Evolutionary conservation across 2,888 invertebrate genomes (phyloP), one percentile per base, ranked within the genome.

Genomic region (Chromoteleia sp.): DNA sequence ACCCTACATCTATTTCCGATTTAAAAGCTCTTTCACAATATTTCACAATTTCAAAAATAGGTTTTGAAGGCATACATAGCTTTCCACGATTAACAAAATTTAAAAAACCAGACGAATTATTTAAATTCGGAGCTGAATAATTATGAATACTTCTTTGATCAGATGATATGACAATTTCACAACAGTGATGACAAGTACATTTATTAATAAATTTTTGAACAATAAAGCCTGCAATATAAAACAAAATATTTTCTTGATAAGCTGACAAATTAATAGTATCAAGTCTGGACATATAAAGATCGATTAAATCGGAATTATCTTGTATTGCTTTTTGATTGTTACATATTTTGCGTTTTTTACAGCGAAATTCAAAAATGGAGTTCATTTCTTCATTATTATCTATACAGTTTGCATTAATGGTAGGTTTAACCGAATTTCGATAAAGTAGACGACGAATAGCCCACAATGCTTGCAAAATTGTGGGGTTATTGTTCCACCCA

Each of bases 81-180:
- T 70, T 70, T 5, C 45, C 45, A 0, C 68, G 68, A 36, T 70
- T 58, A 21, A 70, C 52, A 52, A 61, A 61, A 39, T 0, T 39
- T 10, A 39, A 30, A 52, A 73, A 73, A 10, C 41, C 61, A 1
- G 61, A 61, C 17, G 10, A 8, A 17, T 73, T 6, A 4, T 17
- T 48, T 10, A 41, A 1, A 10, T 54, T 12, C n/a, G n/a, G 7
- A 7, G 45, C 36, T 7, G 39, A 10, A 17, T 68, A 68, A 39
- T 7, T 17, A 10, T 67, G 67, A 19, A 54, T 56, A 1, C 0
- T 10, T 12, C 14, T 5, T 29, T 3, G 12, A 2, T 2, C 7
- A 29, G 8, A n/a, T n/a, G n/a, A n/a, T n/a, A n/a, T 50, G 7
- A 50, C 50, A 50, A 50, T 25, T 5, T 50, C 29, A 7, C 6